Conservation (phyloP, 1,140 invertebrate species). For the Planococcus citri region DNA sequence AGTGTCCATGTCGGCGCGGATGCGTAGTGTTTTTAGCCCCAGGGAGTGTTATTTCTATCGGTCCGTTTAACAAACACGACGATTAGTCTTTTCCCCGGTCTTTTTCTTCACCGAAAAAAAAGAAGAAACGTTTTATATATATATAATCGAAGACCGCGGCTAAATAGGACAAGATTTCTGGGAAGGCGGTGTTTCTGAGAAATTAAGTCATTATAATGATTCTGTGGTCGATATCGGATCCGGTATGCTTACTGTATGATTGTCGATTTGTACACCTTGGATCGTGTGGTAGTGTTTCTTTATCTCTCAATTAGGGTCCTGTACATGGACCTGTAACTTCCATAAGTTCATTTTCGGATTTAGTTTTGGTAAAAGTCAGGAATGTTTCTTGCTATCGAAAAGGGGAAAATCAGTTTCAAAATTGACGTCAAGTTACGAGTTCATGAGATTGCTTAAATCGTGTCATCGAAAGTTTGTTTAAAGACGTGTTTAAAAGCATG, state of each 20-base stretch:
- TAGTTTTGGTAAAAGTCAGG: too few relatives aligned
- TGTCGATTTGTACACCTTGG: not conserved
- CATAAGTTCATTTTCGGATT: too few relatives aligned
- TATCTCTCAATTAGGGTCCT: too few relatives aligned
- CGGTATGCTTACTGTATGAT: not conserved
- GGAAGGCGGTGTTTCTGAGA: slow-evolving; percentile 10
- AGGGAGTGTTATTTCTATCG: slow-evolving; percentile 16
- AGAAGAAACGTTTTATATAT: slow-evolving; percentile 1
- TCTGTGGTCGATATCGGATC: not conserved
- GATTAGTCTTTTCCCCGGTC: slow-evolving; percentile 9
- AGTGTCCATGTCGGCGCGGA: not conserved
- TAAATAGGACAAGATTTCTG: slow-evolving; percentile 1
- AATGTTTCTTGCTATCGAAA: too few relatives aligned
- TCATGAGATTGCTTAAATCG: too few relatives aligned
- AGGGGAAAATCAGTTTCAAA: too few relatives aligned
- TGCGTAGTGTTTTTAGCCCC: slow-evolving; percentile 14
- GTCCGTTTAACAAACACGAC: slow-evolving; percentile 18
- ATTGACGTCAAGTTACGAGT: too few relatives aligned
- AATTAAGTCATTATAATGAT: slow-evolving; percentile 15
- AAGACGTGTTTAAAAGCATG: too few relatives aligned
- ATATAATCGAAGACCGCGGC: not conserved
- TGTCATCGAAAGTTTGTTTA: too few relatives aligned
- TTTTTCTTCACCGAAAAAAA: not conserved
- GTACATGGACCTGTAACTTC: too few relatives aligned
- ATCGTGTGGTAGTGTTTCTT: too few relatives aligned